Base-by-base conservation (phyloP, 2,888 invertebrate species). In the Platypus cylindrus region DNA sequence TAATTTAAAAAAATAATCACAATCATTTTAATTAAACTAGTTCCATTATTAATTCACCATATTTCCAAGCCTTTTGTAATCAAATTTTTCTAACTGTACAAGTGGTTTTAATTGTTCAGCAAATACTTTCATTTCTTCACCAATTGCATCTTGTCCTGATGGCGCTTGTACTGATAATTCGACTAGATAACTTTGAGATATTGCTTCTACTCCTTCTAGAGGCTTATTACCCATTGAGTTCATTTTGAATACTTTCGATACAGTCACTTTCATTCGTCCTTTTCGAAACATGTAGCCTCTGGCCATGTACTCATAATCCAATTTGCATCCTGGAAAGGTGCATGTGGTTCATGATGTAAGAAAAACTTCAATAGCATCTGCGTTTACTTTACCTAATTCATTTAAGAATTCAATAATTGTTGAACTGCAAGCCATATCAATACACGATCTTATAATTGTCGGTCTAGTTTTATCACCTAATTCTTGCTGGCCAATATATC, bases 261-360 rank as follows among this genome's bases (percentile, higher is more conserved):
- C 93, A 1, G 90, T 91, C 13, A 94, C 84, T 63, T 95, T 95
- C 89, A 95, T 91, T 39, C 93, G 71, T 1, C 94, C 95, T 63
- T 95, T 95, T 37, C 91, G 73, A 54, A 94, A 94, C 80, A 94
- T 86, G 54, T 84, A 91, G 11, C 78, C 95, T 63, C 90, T 78
- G 1, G 86, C 78, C 47, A 89, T 82, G 56, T 87, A 94, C 63
- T 95, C 94, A 68, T 89, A 93, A 55, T 95, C 94, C 42, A 91
- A 67, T 37, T 85, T 68, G 51, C 85, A 87, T 7, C 41, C 41
- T 41, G 17, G 9, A 27, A 27, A n/a, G n/a, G n/a, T n/a, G n/a
- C n/a, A n/a, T n/a, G n/a, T n/a, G n/a, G n/a, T n/a, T 20, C 20
- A 20, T 9, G 9, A 20, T 7, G 20, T 20, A 24, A 23, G 8